A percentile compares a stretch with the other conserved stretches of the same genome.
phyloP scores from a whole-genome alignment of 2,888 invertebrate species.

The Campaea margaritaria region DNA sequence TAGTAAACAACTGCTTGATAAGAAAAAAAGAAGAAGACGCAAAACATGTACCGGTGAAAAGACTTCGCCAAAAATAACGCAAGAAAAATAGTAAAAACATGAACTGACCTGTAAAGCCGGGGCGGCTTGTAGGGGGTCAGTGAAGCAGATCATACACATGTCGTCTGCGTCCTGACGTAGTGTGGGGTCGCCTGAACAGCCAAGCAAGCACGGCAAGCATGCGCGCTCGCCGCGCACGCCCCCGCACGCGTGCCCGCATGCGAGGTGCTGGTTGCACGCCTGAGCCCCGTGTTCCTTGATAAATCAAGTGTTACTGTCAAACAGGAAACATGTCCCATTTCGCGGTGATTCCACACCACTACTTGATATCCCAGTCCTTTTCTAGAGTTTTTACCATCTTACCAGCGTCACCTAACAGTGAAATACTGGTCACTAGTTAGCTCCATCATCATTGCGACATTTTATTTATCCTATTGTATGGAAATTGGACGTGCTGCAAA shows the following conservation, averaged over 20 bases:
- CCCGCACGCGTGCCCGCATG: constrained; percentile 97
- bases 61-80: too few relatives aligned
- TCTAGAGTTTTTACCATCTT: too few relatives aligned
- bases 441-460: too few relatives aligned
- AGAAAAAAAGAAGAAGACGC: too few relatives aligned
- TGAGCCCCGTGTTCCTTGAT: constrained; percentile 89
- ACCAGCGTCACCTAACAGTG: too few relatives aligned
- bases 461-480: too few relatives aligned
- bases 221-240: constrained; percentile 94
- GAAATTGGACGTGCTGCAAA: too few relatives aligned
- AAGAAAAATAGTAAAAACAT: neutral
- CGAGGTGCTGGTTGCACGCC: constrained; percentile 92
- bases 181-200: constrained; percentile 91
- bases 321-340: too few relatives aligned
- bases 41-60: too few relatives aligned
- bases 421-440: too few relatives aligned
- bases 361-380: too few relatives aligned
- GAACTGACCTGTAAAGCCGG: constrained; percentile 93
- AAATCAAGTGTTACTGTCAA: neutral
- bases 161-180: constrained; percentile 98
- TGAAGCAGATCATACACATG: constrained; percentile 99
- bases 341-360: too few relatives aligned
- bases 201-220: constrained; percentile 96
- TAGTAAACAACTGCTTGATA: neutral
- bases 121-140: constrained; percentile 97